A percentile compares a stretch with the other conserved stretches of the same genome.
Conservation (phyloP, 2,888 invertebrate species). For the Agrochola lota region DNA sequence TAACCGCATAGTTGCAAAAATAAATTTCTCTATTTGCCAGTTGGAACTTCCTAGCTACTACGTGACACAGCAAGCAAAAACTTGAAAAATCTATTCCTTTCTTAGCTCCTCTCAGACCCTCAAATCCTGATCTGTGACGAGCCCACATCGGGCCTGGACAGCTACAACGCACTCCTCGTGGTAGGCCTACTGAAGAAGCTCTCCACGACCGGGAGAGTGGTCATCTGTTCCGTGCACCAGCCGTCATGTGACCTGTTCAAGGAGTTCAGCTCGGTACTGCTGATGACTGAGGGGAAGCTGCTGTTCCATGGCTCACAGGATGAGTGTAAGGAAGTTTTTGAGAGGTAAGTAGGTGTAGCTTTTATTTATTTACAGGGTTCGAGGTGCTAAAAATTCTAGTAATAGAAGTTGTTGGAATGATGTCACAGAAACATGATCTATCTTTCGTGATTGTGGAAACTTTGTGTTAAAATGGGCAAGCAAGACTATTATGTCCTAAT, state of each 20-base stretch:
- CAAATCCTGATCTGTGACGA: conserved; percentile 97
- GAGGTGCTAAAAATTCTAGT: neutral
- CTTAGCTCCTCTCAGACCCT: conserved; percentile 95
- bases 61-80: neutral
- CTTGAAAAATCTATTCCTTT: conserved; percentile 22
- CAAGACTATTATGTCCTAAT: neutral
- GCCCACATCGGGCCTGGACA: conserved; percentile 97
- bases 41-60: neutral
- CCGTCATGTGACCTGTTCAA: conserved; percentile 96
- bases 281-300: conserved; percentile 94
- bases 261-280: conserved; percentile 93
- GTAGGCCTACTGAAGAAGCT: conserved; percentile 92
- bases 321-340: conserved; percentile 92
- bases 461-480: neutral
- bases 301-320: conserved; percentile 94
- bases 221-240: conserved; percentile 97
- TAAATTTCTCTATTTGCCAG: neutral
- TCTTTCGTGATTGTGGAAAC: neutral
- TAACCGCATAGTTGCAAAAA: no score
- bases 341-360: conserved; percentile 91
- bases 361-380: neutral
- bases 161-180: conserved; percentile 95
- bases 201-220: conserved; percentile 92
- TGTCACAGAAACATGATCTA: neutral
- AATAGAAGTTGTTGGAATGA: neutral